A percentile compares a stretch with the other conserved stretches of the same genome.
phyloP scores from a whole-genome alignment of 2,797 vertebrate species.

The Heteromormyrus szaboi region DNA sequence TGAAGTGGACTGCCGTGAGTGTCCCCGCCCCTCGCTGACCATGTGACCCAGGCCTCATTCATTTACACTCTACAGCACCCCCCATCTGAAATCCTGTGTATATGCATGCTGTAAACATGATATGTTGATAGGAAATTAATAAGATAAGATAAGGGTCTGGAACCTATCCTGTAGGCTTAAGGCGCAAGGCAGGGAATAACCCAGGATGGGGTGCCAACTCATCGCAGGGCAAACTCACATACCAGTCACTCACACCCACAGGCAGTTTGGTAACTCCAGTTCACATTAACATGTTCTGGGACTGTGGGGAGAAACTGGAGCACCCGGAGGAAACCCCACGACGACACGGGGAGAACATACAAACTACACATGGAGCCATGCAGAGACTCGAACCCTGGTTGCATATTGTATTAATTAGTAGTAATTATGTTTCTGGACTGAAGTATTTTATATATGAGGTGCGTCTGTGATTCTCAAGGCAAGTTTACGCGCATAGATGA shows the following conservation, averaged over 20 bases:
- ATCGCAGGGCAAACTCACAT: background rate
- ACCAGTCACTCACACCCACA: background rate
- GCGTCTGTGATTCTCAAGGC: background rate
- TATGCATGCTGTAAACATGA: background rate
- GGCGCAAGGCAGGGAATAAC: background rate
- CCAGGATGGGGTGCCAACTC: background rate
- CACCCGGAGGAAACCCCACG: background rate
- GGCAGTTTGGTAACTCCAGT: background rate
- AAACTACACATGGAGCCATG: background rate
- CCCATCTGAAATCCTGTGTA: background rate
- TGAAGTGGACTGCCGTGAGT: constrained; percentile 88
- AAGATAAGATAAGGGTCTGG: background rate
- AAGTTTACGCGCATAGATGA: background rate
- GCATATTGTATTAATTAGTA: background rate
- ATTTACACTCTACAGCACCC: background rate
- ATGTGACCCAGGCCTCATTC: background rate
- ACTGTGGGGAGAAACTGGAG: background rate
- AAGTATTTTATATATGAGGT: background rate
- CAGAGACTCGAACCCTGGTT: background rate
- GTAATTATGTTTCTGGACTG: background rate
- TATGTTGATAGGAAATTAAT: background rate
- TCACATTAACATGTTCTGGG: background rate
- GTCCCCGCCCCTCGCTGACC: background rate
- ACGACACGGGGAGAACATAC: background rate
- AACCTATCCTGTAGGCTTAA: background rate